Evolutionary conservation across 2,888 invertebrate genomes (phyloP), one percentile per base, ranked within the genome.

Genomic region (Andrena fulva): DNA sequence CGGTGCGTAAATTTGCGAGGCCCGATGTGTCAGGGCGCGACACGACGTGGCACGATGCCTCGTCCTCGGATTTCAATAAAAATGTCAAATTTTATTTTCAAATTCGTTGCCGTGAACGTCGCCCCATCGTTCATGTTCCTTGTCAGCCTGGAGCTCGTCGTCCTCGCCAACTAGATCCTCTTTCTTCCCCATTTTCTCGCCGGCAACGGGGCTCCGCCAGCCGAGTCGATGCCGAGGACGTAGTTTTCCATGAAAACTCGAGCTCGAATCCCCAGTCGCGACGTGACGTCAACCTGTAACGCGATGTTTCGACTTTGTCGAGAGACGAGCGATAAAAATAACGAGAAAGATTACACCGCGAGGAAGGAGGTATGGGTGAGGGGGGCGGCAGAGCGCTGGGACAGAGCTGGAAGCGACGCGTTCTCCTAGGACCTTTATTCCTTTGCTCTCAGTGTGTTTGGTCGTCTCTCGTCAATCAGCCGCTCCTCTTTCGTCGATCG

Each of bases 11-110:
- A 20, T 35, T 10, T 50, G 29, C n/a, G n/a, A 68, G 64, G 70
- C 60, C 66, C 24, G 27, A 10, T 52, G 27, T 31, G 86, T 64
- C 60, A 71, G 48, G 68, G n/a, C n/a, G 35, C 62, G 80, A 72
- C 79, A 31, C 70, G 78, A 66, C 75, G 68, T 20, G 50, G 73
- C 54, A 29, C 72, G 75, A 56, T 84, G 74, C 75, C 67, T 68
- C 80, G 79, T 84, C 76, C 70, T 77, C 74, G 86, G 83, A 90
- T 90, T 90, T 90, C 90, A 90, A 90, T 90, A 90, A 90, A 89
- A 90, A 88, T 79, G 90, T 90, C 90, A 90, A 88, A 90, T 90
- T 90, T 87, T 85, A 89, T 89, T 90, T 87, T 87, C 80, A 90
- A 90, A 88, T 90, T 89, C 76, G 83, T 74, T 80, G 71, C 33